These are phyloP conservation scores for Dromius quadrimaculatus DNA, from an alignment of 2,888 invertebrate genomes.

Conservation along the genomic window DNA sequence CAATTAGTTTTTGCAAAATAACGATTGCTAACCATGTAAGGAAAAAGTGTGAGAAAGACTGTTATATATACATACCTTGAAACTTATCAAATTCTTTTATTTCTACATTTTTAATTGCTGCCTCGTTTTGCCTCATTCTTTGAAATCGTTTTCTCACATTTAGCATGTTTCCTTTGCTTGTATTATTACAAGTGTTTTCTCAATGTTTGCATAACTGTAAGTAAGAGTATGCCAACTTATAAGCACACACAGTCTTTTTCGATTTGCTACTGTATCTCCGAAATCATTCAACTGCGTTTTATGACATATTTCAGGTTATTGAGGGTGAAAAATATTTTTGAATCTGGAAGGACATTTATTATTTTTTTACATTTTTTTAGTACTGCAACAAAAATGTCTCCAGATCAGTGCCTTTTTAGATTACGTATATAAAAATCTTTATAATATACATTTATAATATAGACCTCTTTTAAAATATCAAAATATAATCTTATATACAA, in stretches of 20 bases:
- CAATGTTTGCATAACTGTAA: too few relatives aligned
- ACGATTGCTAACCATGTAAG: background rate
- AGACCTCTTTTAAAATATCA: constrained; percentile 35
- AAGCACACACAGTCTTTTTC: too few relatives aligned
- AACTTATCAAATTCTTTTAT: constrained; percentile 10
- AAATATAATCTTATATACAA: constrained; percentile 44
- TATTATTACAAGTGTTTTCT: too few relatives aligned
- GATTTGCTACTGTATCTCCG: too few relatives aligned
- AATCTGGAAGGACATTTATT: constrained; percentile 32
- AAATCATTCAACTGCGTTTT: too few relatives aligned
- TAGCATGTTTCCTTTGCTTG: too few relatives aligned
- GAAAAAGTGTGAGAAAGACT: constrained; percentile 20
- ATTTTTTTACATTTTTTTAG: constrained; percentile 43
- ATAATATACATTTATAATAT: constrained; percentile 43
- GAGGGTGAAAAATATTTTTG: too few relatives aligned
- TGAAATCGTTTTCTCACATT: too few relatives aligned
- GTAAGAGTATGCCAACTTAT: too few relatives aligned
- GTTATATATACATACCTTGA: constrained; percentile 1
- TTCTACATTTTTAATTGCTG: constrained; percentile 19
- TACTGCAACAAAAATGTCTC: constrained; percentile 26
- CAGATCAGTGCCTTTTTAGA: background rate
- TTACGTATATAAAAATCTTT: constrained; percentile 20
- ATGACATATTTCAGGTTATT: too few relatives aligned
- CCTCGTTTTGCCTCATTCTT: background rate
- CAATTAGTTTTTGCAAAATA: constrained; percentile 15